Evolutionary conservation across 2,113 vertebrate genomes (phyloP), one percentile per base, ranked within the genome.

Genomic region (Edolisoma coerulescens): DNA sequence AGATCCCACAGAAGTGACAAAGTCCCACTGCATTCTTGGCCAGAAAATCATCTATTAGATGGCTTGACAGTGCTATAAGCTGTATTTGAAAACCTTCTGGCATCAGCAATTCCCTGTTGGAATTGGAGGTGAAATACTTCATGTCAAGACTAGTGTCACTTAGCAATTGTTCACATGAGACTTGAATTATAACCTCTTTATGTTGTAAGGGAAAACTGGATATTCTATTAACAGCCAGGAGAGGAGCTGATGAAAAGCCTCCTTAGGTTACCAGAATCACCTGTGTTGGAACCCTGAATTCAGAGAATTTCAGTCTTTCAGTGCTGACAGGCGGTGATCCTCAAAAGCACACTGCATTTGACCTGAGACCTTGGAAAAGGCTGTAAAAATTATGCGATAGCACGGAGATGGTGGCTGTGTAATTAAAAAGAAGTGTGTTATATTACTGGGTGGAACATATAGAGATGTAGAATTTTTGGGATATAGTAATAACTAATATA

Each of bases 161-260:
- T 49, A 71, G 67, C 87, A 96, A 88, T 96, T 96, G 90, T 97
- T 95, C 93, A 82, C 61, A 76, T 14, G 41, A 94, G 74, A 75
- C 33, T 87, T 93, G 77, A 74, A 76, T 90, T 81, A 89, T 33
- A 69, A 74, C 22, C 78, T 74, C 94, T 84, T 95, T 80, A 50
- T 44, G 18, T 8, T 44, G 32, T 15, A 52, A 52, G 82, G 80
- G 90, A 84, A 80, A 87, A 74, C 86, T 64, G 80, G 84, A 64
- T 70, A 95, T 94, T 93, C 80, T 82, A 80, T 96, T 96, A 95
- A 87, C 75, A 96, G 79, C 54, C 90, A 89, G 54, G 92, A 60
- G 70, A 94, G 70, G 68, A 52, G 41, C 54, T 96, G 79, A 94
- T 97, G 89, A 96, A 95, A 97, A 91, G 78, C 75, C 49, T 86